Conservation (phyloP, 2,797 vertebrate genomes). For the Antrozous pallidus region DNA sequence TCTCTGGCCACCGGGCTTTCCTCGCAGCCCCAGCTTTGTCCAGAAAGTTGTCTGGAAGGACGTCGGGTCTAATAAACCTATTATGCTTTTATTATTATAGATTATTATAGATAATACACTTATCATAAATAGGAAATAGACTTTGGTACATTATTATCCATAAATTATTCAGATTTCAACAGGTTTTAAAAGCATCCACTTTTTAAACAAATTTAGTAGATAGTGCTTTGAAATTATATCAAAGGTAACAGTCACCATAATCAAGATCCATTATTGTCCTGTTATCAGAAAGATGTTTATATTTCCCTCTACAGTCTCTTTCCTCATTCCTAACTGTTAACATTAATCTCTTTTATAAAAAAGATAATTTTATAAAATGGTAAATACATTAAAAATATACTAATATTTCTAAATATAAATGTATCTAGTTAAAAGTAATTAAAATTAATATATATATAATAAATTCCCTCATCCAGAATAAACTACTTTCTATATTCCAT, state of each 20-base stretch:
- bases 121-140: not conserved
- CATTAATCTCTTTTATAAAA: too few relatives aligned
- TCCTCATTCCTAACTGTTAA: too few relatives aligned
- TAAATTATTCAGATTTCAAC: not conserved
- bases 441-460: not conserved
- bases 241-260: not conserved
- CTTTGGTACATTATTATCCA: not conserved
- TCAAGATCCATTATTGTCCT: not conserved
- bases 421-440: not conserved
- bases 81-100: too few relatives aligned
- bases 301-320: too few relatives aligned
- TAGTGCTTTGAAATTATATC: not conserved
- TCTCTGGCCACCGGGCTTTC: too few relatives aligned
- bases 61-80: too few relatives aligned
- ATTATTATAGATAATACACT: not conserved
- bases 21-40: too few relatives aligned
- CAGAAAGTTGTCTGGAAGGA: too few relatives aligned
- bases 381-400: not conserved
- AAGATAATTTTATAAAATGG: not conserved
- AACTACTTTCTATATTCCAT: not conserved
- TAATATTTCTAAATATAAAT: not conserved
- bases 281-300: too few relatives aligned
- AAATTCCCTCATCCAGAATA: not conserved
- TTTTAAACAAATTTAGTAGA: not conserved
- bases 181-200: too few relatives aligned